These are phyloP conservation scores for Mus pahari DNA, from an alignment of 2,113 vertebrate species.

Conservation along the genomic window DNA sequence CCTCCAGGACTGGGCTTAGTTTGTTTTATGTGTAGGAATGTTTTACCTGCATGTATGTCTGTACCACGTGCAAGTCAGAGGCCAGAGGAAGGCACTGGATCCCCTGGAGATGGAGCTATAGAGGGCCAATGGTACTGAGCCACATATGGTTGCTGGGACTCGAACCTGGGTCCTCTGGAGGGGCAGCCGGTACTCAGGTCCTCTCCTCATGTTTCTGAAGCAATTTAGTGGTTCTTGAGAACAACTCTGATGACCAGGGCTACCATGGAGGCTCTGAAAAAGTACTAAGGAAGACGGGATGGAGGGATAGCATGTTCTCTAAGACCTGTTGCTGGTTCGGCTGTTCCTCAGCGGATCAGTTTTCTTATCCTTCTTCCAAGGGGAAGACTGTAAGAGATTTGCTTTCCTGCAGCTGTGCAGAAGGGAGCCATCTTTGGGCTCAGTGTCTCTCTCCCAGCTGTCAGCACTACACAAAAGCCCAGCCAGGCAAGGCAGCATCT, in stretches of 20 bases:
- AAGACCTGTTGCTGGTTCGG: not conserved
- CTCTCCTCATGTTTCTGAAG: not conserved
- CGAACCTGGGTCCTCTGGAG: not conserved
- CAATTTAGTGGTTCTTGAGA: not conserved
- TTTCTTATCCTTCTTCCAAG: not conserved
- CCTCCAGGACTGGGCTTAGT: not conserved
- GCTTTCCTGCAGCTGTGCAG: not conserved
- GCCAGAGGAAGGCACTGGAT: not conserved
- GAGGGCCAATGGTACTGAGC: not conserved
- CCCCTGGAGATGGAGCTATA: not conserved
- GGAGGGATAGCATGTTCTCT: rapidly evolving
- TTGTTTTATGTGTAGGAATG: not conserved
- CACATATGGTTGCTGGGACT: not conserved
- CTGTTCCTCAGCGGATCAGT: not conserved
- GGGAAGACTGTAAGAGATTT: not conserved
- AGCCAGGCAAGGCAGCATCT: not conserved
- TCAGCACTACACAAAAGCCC: rapidly evolving
- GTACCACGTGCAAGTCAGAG: not conserved
- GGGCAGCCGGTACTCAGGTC: not conserved
- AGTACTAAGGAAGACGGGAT: not conserved
- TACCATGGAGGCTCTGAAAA: not conserved
- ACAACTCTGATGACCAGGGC: not conserved
- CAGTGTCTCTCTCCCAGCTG: rapidly evolving
- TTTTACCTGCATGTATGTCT: not conserved
- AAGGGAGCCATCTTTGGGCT: not conserved